Conservation (phyloP, 2,113 vertebrate genomes). For the Muntiacus muntjak region DNA sequence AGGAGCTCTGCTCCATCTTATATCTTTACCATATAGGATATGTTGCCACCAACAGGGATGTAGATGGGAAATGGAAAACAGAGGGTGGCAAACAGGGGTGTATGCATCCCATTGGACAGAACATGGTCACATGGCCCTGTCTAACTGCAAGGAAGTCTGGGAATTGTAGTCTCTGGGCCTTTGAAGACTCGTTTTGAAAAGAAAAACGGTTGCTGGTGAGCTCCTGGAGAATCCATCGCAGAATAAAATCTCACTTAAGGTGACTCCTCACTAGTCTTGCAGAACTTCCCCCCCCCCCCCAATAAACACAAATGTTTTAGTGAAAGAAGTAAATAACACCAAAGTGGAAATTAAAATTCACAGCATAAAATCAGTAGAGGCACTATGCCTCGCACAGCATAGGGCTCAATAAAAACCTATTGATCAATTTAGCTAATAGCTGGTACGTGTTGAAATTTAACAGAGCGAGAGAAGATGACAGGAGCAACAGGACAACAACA, state of each 20-base stretch:
- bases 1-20: background rate
- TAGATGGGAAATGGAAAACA: background rate
- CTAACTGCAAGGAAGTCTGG: background rate
- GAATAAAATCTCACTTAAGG: background rate
- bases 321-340: background rate
- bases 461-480: background rate
- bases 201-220: background rate
- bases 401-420: background rate
- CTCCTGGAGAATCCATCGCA: background rate
- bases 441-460: background rate
- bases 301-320: background rate
- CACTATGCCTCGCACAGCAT: background rate
- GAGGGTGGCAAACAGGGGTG: background rate
- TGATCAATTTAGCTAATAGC: background rate
- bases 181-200: background rate
- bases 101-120: background rate
- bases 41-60: background rate
- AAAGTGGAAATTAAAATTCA: background rate
- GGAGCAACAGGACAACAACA: background rate
- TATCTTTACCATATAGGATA: background rate
- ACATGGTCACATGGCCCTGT: background rate
- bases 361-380: background rate
- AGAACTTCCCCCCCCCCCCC: background rate
- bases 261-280: background rate
- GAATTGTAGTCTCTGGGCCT: background rate